These are phyloP conservation scores for Xiphorhynchus erythropygius DNA, from an alignment of 2,797 vertebrate species.

Conservation along the genomic window DNA sequence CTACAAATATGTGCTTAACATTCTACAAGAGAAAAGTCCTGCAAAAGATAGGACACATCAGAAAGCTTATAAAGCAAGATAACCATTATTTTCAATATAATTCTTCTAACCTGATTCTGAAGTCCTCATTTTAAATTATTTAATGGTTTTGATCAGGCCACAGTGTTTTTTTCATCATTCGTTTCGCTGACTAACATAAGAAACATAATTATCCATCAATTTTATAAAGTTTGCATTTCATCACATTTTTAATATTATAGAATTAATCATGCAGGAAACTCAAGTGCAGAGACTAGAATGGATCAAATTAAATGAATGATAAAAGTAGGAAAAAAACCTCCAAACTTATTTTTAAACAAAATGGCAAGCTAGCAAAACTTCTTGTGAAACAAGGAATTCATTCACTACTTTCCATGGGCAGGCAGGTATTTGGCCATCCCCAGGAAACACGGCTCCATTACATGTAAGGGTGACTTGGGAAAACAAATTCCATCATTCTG, in stretches of 20 bases:
- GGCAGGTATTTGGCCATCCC: not conserved
- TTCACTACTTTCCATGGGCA: not conserved
- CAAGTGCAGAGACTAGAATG: conserved; percentile 61
- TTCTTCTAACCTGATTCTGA: conserved; percentile 68
- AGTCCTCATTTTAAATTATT: conserved; percentile 65
- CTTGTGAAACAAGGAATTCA: not conserved
- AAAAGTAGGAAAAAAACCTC: not conserved
- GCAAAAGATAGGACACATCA: conserved; percentile 65
- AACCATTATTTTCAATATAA: conserved; percentile 72
- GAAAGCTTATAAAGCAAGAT: conserved; percentile 65
- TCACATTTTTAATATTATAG: conserved; percentile 58
- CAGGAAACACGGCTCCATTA: not conserved
- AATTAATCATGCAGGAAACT: conserved; percentile 68
- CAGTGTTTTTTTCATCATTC: conserved; percentile 32
- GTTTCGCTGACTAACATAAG: conserved; percentile 45
- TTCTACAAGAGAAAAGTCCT: conserved; percentile 67
- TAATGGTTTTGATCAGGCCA: conserved; percentile 63
- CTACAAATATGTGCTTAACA: conserved; percentile 71
- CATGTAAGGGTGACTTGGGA: not conserved
- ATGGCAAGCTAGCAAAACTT: not conserved
- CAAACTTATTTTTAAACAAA: conserved; percentile 23
- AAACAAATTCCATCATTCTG: not conserved
- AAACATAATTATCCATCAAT: conserved; percentile 66
- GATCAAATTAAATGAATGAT: conserved; percentile 45
- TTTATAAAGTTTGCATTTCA: conserved; percentile 67